Percentiles rank a stretch among this genome's conserved stretches.
Evolutionary conservation across 2,113 vertebrate genomes (phyloP).

Genomic region (Crotophaga sulcirostris): DNA sequence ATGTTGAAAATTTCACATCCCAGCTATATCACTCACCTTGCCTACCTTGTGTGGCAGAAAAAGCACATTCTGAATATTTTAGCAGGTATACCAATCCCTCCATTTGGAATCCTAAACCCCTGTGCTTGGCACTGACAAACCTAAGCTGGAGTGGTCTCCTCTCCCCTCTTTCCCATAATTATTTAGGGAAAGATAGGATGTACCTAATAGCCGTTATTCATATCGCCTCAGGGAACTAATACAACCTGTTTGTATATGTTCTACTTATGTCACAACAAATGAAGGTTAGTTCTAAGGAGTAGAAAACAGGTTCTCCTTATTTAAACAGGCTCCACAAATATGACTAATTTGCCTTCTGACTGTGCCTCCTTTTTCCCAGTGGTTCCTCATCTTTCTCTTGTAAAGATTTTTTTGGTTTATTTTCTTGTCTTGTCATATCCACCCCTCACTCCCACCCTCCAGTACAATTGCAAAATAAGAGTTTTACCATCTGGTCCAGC

Average conservation of each 20-base stretch:
- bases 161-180: not conserved
- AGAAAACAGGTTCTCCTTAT: not conserved
- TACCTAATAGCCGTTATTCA: not conserved
- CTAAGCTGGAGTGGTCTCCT: not conserved
- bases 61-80: not conserved
- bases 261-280: not conserved
- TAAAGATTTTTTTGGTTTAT: not conserved
- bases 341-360: not conserved
- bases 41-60: not conserved
- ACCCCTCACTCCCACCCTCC: too few species aligned
- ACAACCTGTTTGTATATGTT: not conserved
- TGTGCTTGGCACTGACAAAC: not conserved
- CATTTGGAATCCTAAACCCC: not conserved
- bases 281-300: not conserved
- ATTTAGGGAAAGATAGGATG: not conserved
- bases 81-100: not conserved
- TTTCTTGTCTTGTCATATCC: not conserved
- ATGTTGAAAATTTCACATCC: not conserved
- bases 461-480: not conserved
- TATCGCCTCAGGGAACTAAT: not conserved
- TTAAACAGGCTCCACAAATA: not conserved
- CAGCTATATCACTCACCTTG: not conserved
- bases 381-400: not conserved
- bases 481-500: conserved; percentile 8
- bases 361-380: not conserved